Conservation (phyloP, 2,113 vertebrate genomes). For the Grammomys dolichurus region DNA sequence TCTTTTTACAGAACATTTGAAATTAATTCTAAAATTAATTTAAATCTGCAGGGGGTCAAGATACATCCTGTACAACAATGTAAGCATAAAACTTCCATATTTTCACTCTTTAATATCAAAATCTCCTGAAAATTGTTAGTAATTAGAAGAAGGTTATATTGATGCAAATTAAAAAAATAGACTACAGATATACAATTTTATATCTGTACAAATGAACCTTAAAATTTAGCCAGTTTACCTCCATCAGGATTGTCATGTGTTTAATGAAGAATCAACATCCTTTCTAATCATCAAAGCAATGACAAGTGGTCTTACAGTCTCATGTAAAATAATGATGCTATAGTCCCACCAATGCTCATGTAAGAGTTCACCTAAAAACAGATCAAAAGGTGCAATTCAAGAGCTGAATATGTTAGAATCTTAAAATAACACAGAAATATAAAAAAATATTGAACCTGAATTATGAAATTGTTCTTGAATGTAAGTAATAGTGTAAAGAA, state of each 20-base stretch:
- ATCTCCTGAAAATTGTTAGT: background rate
- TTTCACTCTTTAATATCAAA: background rate
- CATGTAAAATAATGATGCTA: background rate
- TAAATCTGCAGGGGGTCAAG: background rate
- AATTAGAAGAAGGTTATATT: background rate
- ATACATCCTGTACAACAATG: background rate
- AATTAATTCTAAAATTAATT: background rate
- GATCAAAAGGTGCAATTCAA: background rate
- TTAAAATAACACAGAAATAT: background rate
- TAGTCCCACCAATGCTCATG: background rate
- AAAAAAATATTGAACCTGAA: background rate
- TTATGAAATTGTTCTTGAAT: background rate
- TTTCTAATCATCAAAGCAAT: background rate
- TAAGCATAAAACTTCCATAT: background rate
- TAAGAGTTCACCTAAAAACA: background rate
- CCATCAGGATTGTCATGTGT: background rate
- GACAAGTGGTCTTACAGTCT: background rate
- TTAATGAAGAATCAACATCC: background rate
- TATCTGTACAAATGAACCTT: background rate
- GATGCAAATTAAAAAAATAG: background rate
- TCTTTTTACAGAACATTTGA: background rate
- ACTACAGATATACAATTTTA: background rate
- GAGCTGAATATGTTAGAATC: background rate
- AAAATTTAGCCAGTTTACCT: background rate
- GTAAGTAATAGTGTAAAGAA: background rate